phyloP scores from a whole-genome alignment of 2,888 invertebrate genomes.

The Scelioninae gen. 2 region DNA sequence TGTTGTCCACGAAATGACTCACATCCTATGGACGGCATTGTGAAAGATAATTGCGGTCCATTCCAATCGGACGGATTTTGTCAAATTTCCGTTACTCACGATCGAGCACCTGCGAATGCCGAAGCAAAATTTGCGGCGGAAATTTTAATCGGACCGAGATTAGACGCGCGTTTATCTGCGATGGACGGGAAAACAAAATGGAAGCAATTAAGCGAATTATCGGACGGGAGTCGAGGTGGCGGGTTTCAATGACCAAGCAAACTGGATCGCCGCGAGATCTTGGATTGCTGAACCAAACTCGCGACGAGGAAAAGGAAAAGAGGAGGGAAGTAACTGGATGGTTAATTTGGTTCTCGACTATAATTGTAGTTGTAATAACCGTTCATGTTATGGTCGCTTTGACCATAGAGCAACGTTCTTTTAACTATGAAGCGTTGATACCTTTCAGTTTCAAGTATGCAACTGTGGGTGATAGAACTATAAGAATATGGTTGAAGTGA shows the following conservation, averaged over 20 bases:
- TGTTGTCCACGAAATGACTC: slow-evolving; percentile 48
- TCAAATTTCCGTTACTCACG: slow-evolving; percentile 37
- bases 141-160: slow-evolving; percentile 14
- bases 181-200: slow-evolving; percentile 7
- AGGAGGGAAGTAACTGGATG: too few species aligned
- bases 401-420: too few species aligned
- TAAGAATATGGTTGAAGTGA: too few species aligned
- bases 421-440: too few species aligned
- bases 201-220: slow-evolving; percentile 33
- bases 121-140: slow-evolving; percentile 3
- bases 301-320: not conserved
- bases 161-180: slow-evolving; percentile 15
- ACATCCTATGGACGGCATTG: slow-evolving; percentile 50
- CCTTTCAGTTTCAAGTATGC: too few species aligned
- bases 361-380: too few species aligned
- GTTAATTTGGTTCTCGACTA: too few species aligned
- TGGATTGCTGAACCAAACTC: slow-evolving; percentile 15
- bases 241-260: slow-evolving; percentile 22
- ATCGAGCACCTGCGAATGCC: slow-evolving; percentile 39
- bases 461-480: too few species aligned
- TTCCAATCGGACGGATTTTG: slow-evolving; percentile 40
- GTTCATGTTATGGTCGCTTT: too few species aligned
- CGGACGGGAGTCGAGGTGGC: slow-evolving; percentile 25
- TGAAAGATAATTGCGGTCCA: slow-evolving; percentile 47
- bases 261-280: slow-evolving; percentile 13